Evolutionary conservation across 2,797 vertebrate species (phyloP).

Genomic region (Loriculus beryllinus): DNA sequence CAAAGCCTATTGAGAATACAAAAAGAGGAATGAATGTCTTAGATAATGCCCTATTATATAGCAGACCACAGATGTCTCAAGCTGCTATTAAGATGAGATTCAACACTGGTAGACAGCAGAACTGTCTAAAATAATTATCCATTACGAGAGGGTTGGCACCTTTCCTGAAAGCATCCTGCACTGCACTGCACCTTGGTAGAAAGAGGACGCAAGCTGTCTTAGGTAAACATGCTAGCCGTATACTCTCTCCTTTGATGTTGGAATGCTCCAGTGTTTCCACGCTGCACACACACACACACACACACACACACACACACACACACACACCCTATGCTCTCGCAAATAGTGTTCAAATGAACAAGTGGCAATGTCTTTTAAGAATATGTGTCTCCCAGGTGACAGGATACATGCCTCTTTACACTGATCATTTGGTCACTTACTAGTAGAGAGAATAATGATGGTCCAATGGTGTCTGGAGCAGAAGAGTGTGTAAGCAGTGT

Average conservation of each 20-base stretch:
- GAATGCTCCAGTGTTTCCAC: not conserved
- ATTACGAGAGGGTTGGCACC: not conserved
- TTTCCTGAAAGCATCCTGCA: slow-evolving; percentile 10
- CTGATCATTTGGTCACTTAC: not conserved
- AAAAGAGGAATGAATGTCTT: not conserved
- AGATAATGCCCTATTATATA: not conserved
- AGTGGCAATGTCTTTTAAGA: not conserved
- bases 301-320: too few species aligned
- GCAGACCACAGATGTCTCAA: not conserved
- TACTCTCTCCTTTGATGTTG: not conserved
- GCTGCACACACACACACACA: too few species aligned
- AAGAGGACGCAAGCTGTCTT: not conserved
- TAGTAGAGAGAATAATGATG: not conserved
- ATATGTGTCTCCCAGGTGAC: not conserved
- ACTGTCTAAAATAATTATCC: slow-evolving; percentile 18
- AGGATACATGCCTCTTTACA: not conserved
- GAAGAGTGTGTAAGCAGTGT: not conserved
- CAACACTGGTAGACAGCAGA: not conserved
- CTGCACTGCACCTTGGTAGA: not conserved
- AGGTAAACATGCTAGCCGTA: not conserved
- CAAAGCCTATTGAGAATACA: not conserved
- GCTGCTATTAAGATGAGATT: slow-evolving; percentile 2
- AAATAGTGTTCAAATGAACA: not conserved
- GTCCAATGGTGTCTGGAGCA: not conserved
- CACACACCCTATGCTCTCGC: too few species aligned